Conservation (phyloP, 2,113 vertebrate genomes). For the Seriola dumerili region DNA sequence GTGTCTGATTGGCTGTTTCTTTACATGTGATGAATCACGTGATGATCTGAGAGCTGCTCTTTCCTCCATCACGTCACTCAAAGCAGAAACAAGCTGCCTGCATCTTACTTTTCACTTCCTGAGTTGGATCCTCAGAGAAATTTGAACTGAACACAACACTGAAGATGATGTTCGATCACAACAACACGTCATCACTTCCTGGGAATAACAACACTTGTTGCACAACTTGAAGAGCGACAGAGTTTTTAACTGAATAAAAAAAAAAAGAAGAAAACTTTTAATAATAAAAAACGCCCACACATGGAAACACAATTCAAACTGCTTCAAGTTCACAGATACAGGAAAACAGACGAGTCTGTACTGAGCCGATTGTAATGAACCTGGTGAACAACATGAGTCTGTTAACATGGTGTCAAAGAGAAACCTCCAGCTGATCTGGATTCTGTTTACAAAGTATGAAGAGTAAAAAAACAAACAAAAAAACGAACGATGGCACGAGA, state of each 20-base stretch:
- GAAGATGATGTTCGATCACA: no score
- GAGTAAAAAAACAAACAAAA: neutral
- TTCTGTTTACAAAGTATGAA: neutral
- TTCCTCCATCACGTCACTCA: no score
- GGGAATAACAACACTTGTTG: conserved; percentile 60
- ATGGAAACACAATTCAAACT: conserved; percentile 35
- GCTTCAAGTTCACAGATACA: conserved; percentile 27
- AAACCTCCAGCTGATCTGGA: neutral
- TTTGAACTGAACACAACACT: no score
- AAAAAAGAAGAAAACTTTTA: conserved; percentile 11
- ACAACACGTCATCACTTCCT: conserved; percentile 59
- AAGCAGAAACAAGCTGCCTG: neutral
- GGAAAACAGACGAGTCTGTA: conserved; percentile 20
- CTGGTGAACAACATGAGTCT: conserved; percentile 18
- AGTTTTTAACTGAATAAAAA: conserved; percentile 27
- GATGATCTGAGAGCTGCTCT: neutral
- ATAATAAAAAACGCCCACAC: conserved; percentile 33
- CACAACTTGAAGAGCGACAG: neutral
- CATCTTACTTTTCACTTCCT: neutral
- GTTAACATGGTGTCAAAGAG: neutral
- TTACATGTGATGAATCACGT: neutral
- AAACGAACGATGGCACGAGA: neutral
- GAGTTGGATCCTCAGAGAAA: neutral
- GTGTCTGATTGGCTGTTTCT: neutral
- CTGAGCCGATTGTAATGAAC: conserved; percentile 7